Conservation (phyloP, 2,888 invertebrate genomes). For the Cheilosia grossa region DNA sequence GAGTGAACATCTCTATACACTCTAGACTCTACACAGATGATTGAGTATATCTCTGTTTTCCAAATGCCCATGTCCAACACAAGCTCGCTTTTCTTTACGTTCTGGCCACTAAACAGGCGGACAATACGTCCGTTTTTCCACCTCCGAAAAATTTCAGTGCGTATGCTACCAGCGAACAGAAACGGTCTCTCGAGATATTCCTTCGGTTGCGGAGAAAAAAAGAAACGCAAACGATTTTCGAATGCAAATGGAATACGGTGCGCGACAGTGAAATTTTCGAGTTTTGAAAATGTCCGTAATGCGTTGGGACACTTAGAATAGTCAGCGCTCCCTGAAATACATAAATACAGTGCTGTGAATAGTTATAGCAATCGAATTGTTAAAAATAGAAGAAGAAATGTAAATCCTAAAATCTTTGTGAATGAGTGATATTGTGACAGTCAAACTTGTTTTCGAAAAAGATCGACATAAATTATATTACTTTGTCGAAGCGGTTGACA, state of each 20-base stretch:
- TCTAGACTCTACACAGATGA: slow-evolving; percentile 60
- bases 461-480: slow-evolving; percentile 9
- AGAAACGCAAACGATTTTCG: slow-evolving; percentile 21
- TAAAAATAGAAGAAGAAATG: slow-evolving; percentile 39
- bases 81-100: slow-evolving; percentile 28
- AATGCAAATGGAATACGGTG: slow-evolving; percentile 50
- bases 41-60: slow-evolving; percentile 47
- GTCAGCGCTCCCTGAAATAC: background rate
- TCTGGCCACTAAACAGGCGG: slow-evolving; percentile 39
- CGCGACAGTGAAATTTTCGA: slow-evolving; percentile 51
- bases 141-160: slow-evolving; percentile 68
- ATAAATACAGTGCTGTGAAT: slow-evolving; percentile 28
- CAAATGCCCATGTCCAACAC: slow-evolving; percentile 48
- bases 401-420: slow-evolving; percentile 41
- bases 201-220: slow-evolving; percentile 36
- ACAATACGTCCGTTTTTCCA: slow-evolving; percentile 63
- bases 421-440: slow-evolving; percentile 28
- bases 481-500: slow-evolving; percentile 19
- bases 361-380: background rate
- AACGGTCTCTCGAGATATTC: slow-evolving; percentile 54
- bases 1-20: slow-evolving; percentile 21
- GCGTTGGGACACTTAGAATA: slow-evolving; percentile 42
- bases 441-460: slow-evolving; percentile 39
- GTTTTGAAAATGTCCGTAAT: slow-evolving; percentile 43
- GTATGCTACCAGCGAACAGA: slow-evolving; percentile 68